Evolutionary conservation across 1,140 invertebrate genomes (phyloP).

Genomic region (Microplitis demolitor): DNA sequence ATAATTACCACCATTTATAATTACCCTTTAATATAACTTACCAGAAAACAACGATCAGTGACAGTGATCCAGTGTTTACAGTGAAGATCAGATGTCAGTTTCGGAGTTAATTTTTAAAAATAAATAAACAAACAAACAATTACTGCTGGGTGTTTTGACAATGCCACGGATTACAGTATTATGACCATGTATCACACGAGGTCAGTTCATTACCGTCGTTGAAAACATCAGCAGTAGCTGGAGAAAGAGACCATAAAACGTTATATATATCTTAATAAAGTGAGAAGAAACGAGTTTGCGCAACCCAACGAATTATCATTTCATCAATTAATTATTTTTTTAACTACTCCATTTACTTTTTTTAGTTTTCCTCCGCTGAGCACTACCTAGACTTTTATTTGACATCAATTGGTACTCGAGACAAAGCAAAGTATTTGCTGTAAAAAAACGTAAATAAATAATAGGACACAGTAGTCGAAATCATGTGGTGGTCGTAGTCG

Average conservation of each 20-base stretch:
- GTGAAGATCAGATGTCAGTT: no score
- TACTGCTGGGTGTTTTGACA: neutral
- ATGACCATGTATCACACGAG: neutral
- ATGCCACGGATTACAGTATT: neutral
- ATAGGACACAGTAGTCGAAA: neutral
- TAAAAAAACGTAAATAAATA: neutral
- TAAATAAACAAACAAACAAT: neutral
- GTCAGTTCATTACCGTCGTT: neutral
- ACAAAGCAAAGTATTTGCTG: no score
- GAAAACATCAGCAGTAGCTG: neutral
- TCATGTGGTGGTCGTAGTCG: neutral
- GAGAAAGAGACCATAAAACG: constrained; percentile 1
- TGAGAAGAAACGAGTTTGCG: constrained; percentile 19
- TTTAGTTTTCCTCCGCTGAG: no score
- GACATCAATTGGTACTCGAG: no score
- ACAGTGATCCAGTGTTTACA: no score
- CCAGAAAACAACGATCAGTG: no score
- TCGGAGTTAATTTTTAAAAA: neutral
- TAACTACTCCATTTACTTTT: neutral
- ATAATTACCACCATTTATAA: neutral
- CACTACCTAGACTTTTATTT: no score
- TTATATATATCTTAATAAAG: neutral
- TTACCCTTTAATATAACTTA: no score
- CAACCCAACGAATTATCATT: constrained; percentile 8
- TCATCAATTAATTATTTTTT: neutral